Base-by-base conservation (phyloP, 2,113 vertebrate genomes). In the Platysteira castanea region DNA sequence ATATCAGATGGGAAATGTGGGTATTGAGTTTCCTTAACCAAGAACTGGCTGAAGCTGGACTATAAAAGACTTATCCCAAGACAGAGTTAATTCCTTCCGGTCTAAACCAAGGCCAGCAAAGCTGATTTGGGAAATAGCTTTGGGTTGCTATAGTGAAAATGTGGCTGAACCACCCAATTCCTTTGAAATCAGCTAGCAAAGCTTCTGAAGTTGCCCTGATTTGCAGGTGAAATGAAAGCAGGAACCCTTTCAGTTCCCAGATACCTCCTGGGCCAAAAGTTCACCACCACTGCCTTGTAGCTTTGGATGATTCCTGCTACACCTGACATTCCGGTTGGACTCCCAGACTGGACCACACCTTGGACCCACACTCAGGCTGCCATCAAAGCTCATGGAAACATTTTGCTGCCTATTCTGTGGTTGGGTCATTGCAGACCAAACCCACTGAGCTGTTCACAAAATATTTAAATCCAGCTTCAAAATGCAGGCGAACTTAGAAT, bases 271-370 rank as follows among this genome's bases (percentile, higher is more conserved):
- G 26, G 20, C 22, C 41, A 70, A 22, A 71, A 1, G 2, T 22
- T 79, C 67, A 49, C n/a, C 37, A 24, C 22, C 15, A 10, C 3
- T 1, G 0, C 15, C 54, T 24, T 44, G 21, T 1, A 4, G 14
- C 26, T 65, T 23, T 42, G 61, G 47, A 19, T 1, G 3, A 50
- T 30, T 82, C n/a, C 57, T 28, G 67, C 41, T 52, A 7, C 47
- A 18, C 44, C 17, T 46, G 61, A 46, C 69, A 30, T 28, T 50
- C 39, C 8, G 1, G 14, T 8, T 47, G 49, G 59, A 42, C 12
- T 47, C 49, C 23, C 35, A 54, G 27, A 24, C 13, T 28, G 56
- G 47, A 18, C 44, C 41, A 24, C 41, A 7, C 47, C 50, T 27
- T 23, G 54, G 41, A 49, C 15, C 46, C 42, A 26, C 37, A 8